These are phyloP conservation scores for Poecile atricapillus DNA, from an alignment of 2,113 vertebrate genomes.

Conservation along the genomic window DNA sequence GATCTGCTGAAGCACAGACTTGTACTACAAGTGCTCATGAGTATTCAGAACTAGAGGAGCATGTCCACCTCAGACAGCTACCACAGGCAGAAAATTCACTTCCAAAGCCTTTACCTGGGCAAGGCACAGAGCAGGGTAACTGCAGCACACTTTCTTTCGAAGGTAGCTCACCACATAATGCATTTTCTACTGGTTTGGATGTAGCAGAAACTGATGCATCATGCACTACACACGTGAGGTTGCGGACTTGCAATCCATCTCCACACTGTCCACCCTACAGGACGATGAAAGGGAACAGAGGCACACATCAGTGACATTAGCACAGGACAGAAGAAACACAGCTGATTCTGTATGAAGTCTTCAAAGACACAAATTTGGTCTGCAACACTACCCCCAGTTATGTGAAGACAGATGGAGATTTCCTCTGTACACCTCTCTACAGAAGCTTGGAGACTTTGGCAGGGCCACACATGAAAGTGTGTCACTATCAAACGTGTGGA, in stretches of 20 bases:
- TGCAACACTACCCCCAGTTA: not conserved
- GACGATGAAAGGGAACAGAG: not conserved
- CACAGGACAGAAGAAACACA: not conserved
- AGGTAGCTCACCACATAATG: constrained; percentile 77
- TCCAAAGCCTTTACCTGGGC: constrained; percentile 79
- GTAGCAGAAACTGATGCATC: constrained; percentile 68
- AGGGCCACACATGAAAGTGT: not conserved
- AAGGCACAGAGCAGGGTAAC: constrained; percentile 87
- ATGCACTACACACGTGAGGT: constrained; percentile 82
- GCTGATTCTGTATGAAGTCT: not conserved
- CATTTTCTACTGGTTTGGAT: constrained; percentile 63
- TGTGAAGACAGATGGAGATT: not conserved
- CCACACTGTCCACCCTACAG: constrained; percentile 90
- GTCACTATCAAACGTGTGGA: not conserved
- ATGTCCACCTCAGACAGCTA: not conserved
- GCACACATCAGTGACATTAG: not conserved
- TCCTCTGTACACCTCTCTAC: not conserved
- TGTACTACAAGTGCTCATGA: not conserved
- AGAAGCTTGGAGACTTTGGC: not conserved
- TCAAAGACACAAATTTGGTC: not conserved
- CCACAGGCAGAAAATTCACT: not conserved
- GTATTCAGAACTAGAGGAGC: not conserved
- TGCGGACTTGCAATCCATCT: constrained; percentile 84
- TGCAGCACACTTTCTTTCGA: constrained; percentile 70
- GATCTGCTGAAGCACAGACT: not conserved